Conservation (phyloP, 2,113 vertebrate species). For the Pongo pygmaeus region DNA sequence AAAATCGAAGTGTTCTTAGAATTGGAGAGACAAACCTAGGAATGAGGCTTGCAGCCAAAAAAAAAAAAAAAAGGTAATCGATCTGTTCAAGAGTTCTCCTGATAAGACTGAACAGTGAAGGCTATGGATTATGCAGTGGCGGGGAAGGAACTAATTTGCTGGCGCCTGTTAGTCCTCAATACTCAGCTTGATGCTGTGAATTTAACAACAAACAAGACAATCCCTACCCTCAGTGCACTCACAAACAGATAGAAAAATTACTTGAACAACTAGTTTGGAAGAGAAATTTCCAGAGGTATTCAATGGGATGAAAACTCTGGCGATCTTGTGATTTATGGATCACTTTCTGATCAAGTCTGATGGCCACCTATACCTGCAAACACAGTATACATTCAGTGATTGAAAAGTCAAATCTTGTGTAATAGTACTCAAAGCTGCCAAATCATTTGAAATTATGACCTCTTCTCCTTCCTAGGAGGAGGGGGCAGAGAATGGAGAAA, state of each 20-base stretch:
- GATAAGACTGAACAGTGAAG: not conserved
- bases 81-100: constrained; percentile 45
- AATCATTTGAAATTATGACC: not conserved
- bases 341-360: not conserved
- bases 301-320: not conserved
- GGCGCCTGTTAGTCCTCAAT: not conserved
- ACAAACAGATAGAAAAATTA: not conserved
- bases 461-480: not conserved
- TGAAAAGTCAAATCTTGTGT: not conserved
- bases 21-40: constrained; percentile 27
- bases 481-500: no score
- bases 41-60: constrained; percentile 40
- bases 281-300: not conserved
- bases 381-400: not conserved
- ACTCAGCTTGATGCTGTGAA: not conserved
- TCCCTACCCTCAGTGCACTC: not conserved
- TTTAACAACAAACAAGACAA: not conserved
- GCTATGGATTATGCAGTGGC: not conserved
- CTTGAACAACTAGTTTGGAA: not conserved
- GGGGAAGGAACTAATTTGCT: not conserved
- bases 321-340: not conserved
- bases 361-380: not conserved
- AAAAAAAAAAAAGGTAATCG: constrained; percentile 9
- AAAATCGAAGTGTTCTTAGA: constrained; percentile 60
- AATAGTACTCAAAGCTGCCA: not conserved